Percentiles rank a stretch among this genome's conserved stretches.
Evolutionary conservation across 2,888 invertebrate species (phyloP).

Genomic region (Callinectes sapidus): DNA sequence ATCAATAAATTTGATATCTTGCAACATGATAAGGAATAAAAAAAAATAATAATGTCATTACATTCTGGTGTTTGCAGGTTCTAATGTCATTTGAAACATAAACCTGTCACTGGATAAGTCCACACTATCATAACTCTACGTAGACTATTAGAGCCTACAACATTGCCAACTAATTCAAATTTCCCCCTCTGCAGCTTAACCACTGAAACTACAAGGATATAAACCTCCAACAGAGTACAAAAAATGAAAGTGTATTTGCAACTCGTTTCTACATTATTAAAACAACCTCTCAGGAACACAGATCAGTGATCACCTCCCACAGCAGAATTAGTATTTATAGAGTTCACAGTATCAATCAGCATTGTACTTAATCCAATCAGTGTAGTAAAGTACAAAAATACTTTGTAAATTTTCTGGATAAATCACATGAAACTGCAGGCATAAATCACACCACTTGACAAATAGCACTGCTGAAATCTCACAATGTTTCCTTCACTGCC

Average conservation of each 20-base stretch:
- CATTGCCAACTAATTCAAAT: neutral
- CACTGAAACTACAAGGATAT: neutral
- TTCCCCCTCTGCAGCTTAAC: neutral
- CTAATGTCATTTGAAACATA: no score
- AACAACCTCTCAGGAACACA: constrained; percentile 67
- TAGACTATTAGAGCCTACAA: neutral
- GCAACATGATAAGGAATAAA: no score
- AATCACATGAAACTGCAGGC: constrained; percentile 67
- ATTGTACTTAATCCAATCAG: constrained; percentile 68
- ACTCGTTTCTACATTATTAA: constrained; percentile 68
- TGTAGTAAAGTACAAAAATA: constrained; percentile 70
- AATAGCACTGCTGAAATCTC: constrained; percentile 35
- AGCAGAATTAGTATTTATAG: constrained; percentile 50
- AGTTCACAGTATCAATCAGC: constrained; percentile 65
- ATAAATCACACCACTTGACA: constrained; percentile 60
- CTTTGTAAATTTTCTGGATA: constrained; percentile 51
- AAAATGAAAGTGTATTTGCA: constrained; percentile 70
- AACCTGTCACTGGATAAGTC: no score
- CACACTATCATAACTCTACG: neutral
- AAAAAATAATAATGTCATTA: no score
- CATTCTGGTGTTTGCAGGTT: no score
- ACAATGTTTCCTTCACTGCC: neutral
- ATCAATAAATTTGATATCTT: no score
- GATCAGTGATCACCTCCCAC: constrained; percentile 49
- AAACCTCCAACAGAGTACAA: constrained; percentile 35